These are phyloP conservation scores for Moxostoma hubbsi DNA, from an alignment of 2,797 vertebrate genomes.

Conservation along the genomic window DNA sequence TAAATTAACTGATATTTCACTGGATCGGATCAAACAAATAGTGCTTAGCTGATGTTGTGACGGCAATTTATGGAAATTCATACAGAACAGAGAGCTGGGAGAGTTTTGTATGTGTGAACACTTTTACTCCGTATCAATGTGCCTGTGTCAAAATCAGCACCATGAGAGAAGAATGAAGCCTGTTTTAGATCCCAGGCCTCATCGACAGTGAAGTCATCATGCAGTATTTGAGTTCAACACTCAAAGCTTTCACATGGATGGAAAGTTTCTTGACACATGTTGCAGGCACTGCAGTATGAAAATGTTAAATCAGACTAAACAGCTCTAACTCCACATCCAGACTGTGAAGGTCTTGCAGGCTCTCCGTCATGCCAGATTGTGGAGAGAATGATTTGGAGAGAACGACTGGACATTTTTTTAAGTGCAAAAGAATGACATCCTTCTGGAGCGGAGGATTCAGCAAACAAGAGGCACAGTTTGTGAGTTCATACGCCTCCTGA, in stretches of 20 bases:
- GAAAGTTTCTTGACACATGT: constrained; percentile 7
- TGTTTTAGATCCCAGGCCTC: not conserved
- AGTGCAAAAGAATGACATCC: constrained; percentile 41
- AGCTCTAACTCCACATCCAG: constrained; percentile 9
- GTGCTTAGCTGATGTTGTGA: not conserved
- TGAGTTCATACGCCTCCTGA: constrained; percentile 30
- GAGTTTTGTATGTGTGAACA: constrained; percentile 4
- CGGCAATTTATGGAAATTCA: not conserved
- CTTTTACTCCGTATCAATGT: not conserved
- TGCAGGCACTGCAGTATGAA: constrained; percentile 46
- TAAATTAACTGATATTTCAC: constrained; percentile 12
- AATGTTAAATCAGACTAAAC: constrained; percentile 24
- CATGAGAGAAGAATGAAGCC: constrained; percentile 20
- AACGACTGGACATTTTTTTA: constrained; percentile 36
- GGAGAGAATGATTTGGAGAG: not conserved
- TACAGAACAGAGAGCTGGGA: not conserved
- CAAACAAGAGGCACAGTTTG: constrained; percentile 52
- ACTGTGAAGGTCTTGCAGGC: not conserved
- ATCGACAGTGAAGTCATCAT: constrained; percentile 24
- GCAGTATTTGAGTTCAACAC: constrained; percentile 41
- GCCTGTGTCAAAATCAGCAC: constrained; percentile 33
- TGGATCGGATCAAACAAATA: constrained; percentile 45
- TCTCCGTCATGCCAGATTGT: not conserved
- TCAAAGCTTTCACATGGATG: constrained; percentile 16
- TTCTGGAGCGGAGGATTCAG: constrained; percentile 28